Percentiles rank a stretch among this genome's conserved stretches.
phyloP scores from a whole-genome alignment of 2,797 vertebrate species.

The Buphagus erythrorhynchus region DNA sequence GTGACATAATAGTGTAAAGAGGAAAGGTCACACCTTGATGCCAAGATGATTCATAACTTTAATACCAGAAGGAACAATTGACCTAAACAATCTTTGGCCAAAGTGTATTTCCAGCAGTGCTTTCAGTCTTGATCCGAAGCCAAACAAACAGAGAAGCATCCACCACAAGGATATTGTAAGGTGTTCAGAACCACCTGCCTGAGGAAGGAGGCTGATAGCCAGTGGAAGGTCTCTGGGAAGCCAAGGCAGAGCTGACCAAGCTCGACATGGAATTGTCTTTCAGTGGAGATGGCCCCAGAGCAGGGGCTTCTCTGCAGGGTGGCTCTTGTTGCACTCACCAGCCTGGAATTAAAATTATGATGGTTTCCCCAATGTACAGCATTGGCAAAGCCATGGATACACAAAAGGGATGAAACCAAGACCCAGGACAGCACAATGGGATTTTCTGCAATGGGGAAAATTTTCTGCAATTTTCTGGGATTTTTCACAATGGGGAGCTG shows the following conservation, averaged over 20 bases:
- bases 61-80: slow-evolving; percentile 68
- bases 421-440: neutral
- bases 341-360: neutral
- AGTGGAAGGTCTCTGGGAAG: neutral
- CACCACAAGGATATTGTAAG: neutral
- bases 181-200: neutral
- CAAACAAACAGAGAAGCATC: neutral
- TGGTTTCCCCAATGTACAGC: neutral
- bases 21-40: slow-evolving; percentile 66
- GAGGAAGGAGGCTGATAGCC: neutral
- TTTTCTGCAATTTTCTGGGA: no score
- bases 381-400: neutral
- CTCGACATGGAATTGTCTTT: neutral
- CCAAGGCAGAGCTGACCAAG: neutral
- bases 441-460: no score
- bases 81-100: slow-evolving; percentile 47
- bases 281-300: neutral
- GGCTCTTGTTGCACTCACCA: accelerated
- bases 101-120: slow-evolving; percentile 39
- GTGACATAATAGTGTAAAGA: slow-evolving; percentile 56
- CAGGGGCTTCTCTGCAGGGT: neutral
- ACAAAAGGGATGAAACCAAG: neutral
- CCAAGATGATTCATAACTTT: slow-evolving; percentile 70
- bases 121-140: neutral
- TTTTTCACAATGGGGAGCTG: no score